Percentiles rank a stretch among this genome's conserved stretches.
Evolutionary conservation across 2,113 vertebrate genomes (phyloP).

Genomic region (Leucopternis melanops): DNA sequence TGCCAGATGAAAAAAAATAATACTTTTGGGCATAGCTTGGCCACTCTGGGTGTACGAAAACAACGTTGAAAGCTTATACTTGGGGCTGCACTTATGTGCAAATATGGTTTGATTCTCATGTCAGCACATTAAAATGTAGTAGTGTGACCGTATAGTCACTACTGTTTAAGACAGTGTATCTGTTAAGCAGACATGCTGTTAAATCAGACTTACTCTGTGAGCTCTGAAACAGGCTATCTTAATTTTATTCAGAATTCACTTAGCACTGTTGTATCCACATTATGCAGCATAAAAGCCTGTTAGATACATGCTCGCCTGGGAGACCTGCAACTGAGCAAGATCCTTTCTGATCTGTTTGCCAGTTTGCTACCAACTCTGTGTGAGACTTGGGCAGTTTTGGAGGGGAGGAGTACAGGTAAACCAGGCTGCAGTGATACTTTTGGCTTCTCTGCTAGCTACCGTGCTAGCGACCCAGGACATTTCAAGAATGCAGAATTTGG

Average conservation of each 20-base stretch:
- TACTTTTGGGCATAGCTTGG: not conserved
- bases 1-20: not conserved
- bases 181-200: not conserved
- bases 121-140: not conserved
- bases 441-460: not conserved
- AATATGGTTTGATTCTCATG: not conserved
- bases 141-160: not conserved
- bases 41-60: not conserved
- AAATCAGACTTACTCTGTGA: not conserved
- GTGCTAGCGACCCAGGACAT: not conserved
- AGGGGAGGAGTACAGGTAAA: not conserved
- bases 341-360: not conserved
- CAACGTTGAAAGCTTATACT: not conserved
- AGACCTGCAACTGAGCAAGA: not conserved
- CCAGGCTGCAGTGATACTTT: not conserved
- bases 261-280: not conserved
- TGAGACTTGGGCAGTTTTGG: not conserved
- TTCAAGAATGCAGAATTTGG: not conserved
- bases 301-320: not conserved
- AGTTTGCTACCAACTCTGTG: not conserved
- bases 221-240: conserved; percentile 1
- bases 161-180: not conserved
- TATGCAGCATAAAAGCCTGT: not conserved
- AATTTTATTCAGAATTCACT: not conserved
- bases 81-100: not conserved